Evolutionary conservation across 2,888 invertebrate species (phyloP).

Genomic region (Stenotaenia linearis): DNA sequence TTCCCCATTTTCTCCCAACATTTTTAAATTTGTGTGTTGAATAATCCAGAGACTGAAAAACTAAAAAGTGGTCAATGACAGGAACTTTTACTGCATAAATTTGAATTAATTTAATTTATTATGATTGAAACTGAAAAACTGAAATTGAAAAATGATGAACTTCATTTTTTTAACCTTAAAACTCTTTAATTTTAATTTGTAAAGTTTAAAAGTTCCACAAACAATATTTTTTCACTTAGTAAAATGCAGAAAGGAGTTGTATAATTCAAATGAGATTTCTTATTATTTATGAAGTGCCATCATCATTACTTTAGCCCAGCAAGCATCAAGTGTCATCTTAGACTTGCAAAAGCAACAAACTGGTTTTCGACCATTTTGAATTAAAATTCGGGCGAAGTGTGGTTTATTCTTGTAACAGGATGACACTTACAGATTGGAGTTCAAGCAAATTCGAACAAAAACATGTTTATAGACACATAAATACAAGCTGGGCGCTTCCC

Average conservation of each 20-base stretch:
- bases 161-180: too few species aligned
- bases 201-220: too few species aligned
- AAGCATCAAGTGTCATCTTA: conserved; percentile 10
- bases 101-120: too few species aligned
- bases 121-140: too few species aligned
- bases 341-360: conserved; percentile 8
- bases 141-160: too few species aligned
- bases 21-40: too few species aligned
- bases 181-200: too few species aligned
- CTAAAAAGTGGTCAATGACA: too few species aligned
- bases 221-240: background rate
- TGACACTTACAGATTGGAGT: background rate
- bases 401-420: background rate
- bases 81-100: too few species aligned
- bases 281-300: conserved; percentile 13
- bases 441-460: background rate
- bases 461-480: background rate
- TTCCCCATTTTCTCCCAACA: background rate
- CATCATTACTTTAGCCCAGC: conserved; percentile 10
- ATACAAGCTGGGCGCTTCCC: too few species aligned
- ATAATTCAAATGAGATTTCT: background rate
- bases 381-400: background rate
- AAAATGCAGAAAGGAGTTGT: background rate
- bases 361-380: background rate
- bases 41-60: too few species aligned